Evolutionary conservation across 2,797 vertebrate genomes (phyloP).

Genomic region (Syngnathus rostellatus): DNA sequence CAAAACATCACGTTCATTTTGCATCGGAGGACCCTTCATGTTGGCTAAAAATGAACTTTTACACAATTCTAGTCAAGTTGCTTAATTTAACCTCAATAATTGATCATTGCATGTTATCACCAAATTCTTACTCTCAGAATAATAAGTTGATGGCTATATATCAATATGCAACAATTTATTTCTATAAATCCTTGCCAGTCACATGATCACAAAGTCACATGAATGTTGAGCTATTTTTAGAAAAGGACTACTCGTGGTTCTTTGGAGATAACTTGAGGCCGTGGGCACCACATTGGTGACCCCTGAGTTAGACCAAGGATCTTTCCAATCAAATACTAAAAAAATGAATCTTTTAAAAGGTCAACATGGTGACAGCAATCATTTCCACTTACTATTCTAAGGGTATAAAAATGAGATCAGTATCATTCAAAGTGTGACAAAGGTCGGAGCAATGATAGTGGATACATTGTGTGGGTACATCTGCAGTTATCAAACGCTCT

Average conservation of each 20-base stretch:
- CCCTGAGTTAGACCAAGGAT: background rate
- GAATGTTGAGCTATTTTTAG: too few relatives aligned
- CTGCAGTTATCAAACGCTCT: background rate
- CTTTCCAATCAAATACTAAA: background rate
- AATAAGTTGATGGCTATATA: conserved; percentile 11
- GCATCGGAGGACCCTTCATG: conserved; percentile 47
- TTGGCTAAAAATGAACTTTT: conserved; percentile 45
- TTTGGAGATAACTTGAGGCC: too few relatives aligned
- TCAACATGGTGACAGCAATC: background rate
- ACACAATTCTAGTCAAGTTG: conserved; percentile 42
- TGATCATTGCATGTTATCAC: too few relatives aligned
- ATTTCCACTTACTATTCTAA: background rate
- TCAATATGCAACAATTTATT: background rate
- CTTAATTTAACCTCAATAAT: background rate
- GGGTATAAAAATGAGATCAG: background rate
- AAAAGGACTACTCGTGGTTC: too few relatives aligned
- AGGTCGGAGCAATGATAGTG: conserved; percentile 15
- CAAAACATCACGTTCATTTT: conserved; percentile 69
- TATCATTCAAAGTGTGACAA: conserved; percentile 13
- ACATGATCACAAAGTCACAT: too few relatives aligned
- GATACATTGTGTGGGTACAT: too few relatives aligned
- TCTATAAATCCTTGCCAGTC: background rate
- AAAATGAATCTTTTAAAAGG: background rate
- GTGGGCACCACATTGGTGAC: too few relatives aligned
- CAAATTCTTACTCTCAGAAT: too few relatives aligned